These are phyloP conservation scores for Gobius niger DNA, from an alignment of 2,113 vertebrate genomes.

Conservation along the genomic window DNA sequence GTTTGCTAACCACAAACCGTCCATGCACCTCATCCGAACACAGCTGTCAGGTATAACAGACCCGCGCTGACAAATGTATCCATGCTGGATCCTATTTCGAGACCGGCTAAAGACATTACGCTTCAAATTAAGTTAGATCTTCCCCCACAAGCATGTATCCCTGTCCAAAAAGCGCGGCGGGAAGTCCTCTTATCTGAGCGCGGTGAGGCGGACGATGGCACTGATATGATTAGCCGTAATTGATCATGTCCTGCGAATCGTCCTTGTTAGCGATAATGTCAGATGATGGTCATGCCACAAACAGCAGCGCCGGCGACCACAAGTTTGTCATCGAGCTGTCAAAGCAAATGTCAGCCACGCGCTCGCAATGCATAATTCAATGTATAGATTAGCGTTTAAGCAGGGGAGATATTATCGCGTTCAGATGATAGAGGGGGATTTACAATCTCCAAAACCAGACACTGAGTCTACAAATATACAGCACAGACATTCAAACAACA, in stretches of 20 bases:
- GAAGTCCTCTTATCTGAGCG: slow-evolving; percentile 63
- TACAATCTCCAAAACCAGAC: no score
- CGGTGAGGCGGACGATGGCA: slow-evolving; percentile 53
- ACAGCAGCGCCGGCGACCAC: slow-evolving; percentile 31
- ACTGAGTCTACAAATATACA: no score
- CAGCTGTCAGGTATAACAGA: slow-evolving; percentile 53
- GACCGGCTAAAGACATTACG: slow-evolving; percentile 71
- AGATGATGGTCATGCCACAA: slow-evolving; percentile 51
- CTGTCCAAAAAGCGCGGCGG: slow-evolving; percentile 58
- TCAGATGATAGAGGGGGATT: no score
- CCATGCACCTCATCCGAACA: slow-evolving; percentile 24
- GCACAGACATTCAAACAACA: no score
- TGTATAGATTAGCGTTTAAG: neutral
- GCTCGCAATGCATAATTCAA: neutral
- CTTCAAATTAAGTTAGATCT: slow-evolving; percentile 68
- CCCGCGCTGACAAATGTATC: slow-evolving; percentile 41
- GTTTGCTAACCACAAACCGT: neutral
- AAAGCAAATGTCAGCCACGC: slow-evolving; percentile 24
- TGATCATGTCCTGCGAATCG: slow-evolving; percentile 68
- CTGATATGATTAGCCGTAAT: slow-evolving; percentile 68
- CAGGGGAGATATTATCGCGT: no score
- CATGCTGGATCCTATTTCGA: slow-evolving; percentile 65
- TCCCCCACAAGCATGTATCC: slow-evolving; percentile 60
- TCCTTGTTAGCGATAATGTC: slow-evolving; percentile 49
- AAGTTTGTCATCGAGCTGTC: slow-evolving; percentile 19